These are phyloP conservation scores for Lordiphosa stackelbergi DNA, from an alignment of 1,140 invertebrate genomes.

Conservation along the genomic window DNA sequence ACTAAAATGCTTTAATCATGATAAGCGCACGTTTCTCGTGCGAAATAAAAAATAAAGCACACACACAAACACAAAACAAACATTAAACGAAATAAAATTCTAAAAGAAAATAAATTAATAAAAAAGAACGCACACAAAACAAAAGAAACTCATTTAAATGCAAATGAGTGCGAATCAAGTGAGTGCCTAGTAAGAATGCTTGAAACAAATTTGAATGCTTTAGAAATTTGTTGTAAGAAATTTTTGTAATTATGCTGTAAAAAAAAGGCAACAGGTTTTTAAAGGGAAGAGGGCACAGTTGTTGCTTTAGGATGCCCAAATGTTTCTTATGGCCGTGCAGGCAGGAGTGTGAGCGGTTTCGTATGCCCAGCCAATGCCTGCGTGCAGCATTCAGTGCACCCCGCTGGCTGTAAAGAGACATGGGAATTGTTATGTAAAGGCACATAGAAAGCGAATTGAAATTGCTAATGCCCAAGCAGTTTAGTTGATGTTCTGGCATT, in stretches of 20 bases:
- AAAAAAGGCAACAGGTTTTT: too few relatives aligned
- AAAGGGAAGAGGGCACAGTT: too few relatives aligned
- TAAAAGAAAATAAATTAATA: constrained; percentile 51
- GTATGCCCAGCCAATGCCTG: too few relatives aligned
- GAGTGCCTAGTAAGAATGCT: constrained; percentile 11
- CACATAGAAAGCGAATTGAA: too few relatives aligned
- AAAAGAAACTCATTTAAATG: constrained; percentile 61
- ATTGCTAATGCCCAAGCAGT: constrained; percentile 1
- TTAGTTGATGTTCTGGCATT: constrained; percentile 23
- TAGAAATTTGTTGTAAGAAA: constrained; percentile 5
- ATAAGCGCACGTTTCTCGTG: background rate
- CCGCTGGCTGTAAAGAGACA: too few relatives aligned
- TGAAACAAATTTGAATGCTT: constrained; percentile 13
- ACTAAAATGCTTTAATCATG: constrained; percentile 29
- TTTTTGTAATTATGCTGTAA: constrained; percentile 3
- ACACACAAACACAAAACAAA: constrained; percentile 22
- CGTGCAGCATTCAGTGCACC: too few relatives aligned
- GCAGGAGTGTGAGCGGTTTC: too few relatives aligned
- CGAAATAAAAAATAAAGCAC: background rate
- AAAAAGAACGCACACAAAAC: constrained; percentile 22
- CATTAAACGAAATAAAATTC: constrained; percentile 44
- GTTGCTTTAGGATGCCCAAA: too few relatives aligned
- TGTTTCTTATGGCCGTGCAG: too few relatives aligned
- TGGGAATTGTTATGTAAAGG: too few relatives aligned
- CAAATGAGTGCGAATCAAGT: constrained; percentile 37